Evolutionary conservation across 1,140 invertebrate species (phyloP), one percentile per base, ranked within the genome.

Genomic region (Bombus superbus): DNA sequence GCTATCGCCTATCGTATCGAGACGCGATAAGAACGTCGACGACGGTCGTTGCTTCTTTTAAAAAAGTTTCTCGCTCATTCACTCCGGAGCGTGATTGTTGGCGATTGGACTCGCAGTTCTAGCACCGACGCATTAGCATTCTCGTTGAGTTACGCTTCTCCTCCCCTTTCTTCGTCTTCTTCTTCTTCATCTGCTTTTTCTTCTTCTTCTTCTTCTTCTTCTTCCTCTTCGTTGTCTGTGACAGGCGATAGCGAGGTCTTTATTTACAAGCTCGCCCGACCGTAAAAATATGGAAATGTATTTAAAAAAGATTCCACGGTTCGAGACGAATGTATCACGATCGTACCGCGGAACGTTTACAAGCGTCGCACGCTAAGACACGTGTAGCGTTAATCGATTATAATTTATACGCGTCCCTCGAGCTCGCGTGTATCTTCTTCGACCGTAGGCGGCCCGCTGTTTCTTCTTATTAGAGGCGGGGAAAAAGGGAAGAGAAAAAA

Each of bases 301-400:
- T 80, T 80, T 80, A 72, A 59, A 85, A 59, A 59, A 32, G n/a
- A 47, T 64, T 72, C 53, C n/a, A 72, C 40, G 47, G 35, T 40
- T 18, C 72, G 53, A 35, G 64, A 73, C 28, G 44, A 28, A 44
- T 66, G 71, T 72, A 62, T 82, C 32, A 15, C 38, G 57, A 64
- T 62, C 40, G 44, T 47, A 28, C 25, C 57, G 10, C 78, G 22
- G 44, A 38, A 15, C 25, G 25, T 79, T 71, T 72, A 84, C 83
- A 83, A n/a, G 66, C 59, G 53, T 62, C 83, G 47, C 38, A 15
- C 76, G 44, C 47, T n/a, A 25, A 57, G 75, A 78, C 81, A 83
- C 83, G 83, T 72, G 83, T 80, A 62, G 42, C 42, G 35, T 79
- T 59, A 73, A 80, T 85, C 83, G 83, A 62, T 85, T 73, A 85